Evolutionary conservation across 2,888 invertebrate species (phyloP).

Genomic region (Cataglyphis livida): DNA sequence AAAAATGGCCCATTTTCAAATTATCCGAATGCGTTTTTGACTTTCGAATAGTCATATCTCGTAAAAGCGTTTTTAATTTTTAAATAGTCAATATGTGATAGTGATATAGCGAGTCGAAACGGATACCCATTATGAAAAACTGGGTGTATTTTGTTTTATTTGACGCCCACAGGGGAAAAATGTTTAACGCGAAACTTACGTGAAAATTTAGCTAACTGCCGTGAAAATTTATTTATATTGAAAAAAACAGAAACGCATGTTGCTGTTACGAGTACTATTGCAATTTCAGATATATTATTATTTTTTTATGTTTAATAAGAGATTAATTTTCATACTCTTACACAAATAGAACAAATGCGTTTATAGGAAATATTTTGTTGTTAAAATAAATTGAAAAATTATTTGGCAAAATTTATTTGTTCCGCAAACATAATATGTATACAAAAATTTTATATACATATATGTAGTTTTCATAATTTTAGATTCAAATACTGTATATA

Average conservation of each 20-base stretch:
- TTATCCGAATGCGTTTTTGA: not conserved
- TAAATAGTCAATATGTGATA: conserved; percentile 15
- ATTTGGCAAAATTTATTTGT: not conserved
- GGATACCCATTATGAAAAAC: conserved; percentile 3
- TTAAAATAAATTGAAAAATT: conserved; percentile 30
- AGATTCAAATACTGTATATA: not conserved
- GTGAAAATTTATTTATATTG: conserved; percentile 38
- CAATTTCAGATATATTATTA: not conserved
- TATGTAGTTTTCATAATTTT: not conserved
- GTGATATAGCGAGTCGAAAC: conserved; percentile 1
- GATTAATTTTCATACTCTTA: not conserved
- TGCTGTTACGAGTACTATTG: conserved; percentile 5
- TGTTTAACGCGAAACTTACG: conserved; percentile 38
- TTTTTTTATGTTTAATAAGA: conserved; percentile 32
- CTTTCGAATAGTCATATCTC: conserved; percentile 22
- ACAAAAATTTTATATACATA: not conserved
- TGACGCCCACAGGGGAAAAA: conserved; percentile 21
- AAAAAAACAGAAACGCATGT: not conserved
- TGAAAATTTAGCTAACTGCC: not conserved
- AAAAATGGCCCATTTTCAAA: conserved; percentile 1
- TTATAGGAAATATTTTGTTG: not conserved
- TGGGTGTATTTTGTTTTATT: conserved; percentile 46
- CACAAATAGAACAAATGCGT: not conserved
- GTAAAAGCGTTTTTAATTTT: conserved; percentile 17
- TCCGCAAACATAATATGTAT: not conserved